These are phyloP conservation scores for Melanitta fusca DNA, from an alignment of 2,797 vertebrate species.

Conservation along the genomic window DNA sequence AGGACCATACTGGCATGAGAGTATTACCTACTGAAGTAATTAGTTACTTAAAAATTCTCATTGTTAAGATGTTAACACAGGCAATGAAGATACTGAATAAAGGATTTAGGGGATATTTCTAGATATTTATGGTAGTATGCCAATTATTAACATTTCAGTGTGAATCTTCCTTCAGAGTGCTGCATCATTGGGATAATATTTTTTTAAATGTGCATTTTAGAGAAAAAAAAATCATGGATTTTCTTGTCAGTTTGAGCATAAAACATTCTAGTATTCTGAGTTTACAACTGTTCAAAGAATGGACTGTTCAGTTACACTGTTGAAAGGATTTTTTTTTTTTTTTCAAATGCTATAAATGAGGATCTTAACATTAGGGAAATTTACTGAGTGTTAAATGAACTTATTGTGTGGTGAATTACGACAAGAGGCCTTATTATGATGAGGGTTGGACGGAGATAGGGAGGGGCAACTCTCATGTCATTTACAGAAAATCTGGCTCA, in stretches of 20 bases:
- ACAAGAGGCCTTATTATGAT: neutral
- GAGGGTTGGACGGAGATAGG: neutral
- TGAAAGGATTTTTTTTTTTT: neutral
- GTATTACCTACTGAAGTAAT: neutral
- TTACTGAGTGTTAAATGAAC: neutral
- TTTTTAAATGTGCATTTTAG: neutral
- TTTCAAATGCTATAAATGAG: neutral
- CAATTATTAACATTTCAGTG: neutral
- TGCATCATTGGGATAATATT: neutral
- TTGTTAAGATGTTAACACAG: neutral
- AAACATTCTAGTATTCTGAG: neutral
- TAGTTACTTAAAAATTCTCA: neutral
- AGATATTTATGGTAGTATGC: neutral
- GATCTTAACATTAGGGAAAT: neutral
- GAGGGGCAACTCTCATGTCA: neutral
- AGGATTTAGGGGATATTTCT: neutral
- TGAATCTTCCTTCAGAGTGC: neutral
- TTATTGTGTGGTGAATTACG: neutral
- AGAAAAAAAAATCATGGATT: neutral
- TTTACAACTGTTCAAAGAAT: neutral
- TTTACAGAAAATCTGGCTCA: neutral
- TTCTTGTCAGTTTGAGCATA: neutral
- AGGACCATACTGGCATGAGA: neutral
- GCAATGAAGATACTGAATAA: neutral
- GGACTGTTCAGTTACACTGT: neutral